These are phyloP conservation scores for Hoplias malabaricus DNA, from an alignment of 2,113 vertebrate species.

Conservation along the genomic window DNA sequence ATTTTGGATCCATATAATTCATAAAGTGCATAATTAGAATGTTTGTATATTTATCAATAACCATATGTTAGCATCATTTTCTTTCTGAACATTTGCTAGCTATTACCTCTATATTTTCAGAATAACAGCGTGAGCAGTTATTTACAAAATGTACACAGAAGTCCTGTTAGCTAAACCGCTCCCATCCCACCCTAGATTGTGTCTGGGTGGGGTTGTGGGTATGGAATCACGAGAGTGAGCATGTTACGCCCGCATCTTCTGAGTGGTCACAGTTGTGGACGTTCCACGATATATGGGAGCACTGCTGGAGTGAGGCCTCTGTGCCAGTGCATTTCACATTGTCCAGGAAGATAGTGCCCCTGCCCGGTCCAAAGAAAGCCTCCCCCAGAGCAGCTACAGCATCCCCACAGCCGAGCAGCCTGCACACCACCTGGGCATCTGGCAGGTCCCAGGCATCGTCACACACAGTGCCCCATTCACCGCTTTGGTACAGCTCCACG, in stretches of 20 bases:
- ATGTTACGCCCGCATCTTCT: slow-evolving; percentile 87
- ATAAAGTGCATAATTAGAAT: slow-evolving; percentile 81
- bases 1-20: slow-evolving; percentile 56
- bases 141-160: slow-evolving; percentile 79
- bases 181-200: slow-evolving; percentile 23
- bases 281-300: slow-evolving; percentile 92
- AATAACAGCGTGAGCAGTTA: slow-evolving; percentile 61
- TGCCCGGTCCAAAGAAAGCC: slow-evolving; percentile 83
- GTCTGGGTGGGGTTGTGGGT: not conserved
- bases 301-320: slow-evolving; percentile 79
- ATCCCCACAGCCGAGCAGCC: slow-evolving; percentile 82
- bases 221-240: slow-evolving; percentile 73
- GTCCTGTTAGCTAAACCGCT: slow-evolving; percentile 56
- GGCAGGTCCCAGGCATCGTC: slow-evolving; percentile 94
- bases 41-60: slow-evolving; percentile 61
- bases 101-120: slow-evolving; percentile 48
- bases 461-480: slow-evolving; percentile 89
- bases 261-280: slow-evolving; percentile 96
- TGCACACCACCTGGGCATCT: slow-evolving; percentile 85
- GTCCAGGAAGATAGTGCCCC: slow-evolving; percentile 87
- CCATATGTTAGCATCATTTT: slow-evolving; percentile 52
- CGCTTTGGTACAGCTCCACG: slow-evolving; percentile 84
- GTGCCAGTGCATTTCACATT: slow-evolving; percentile 92
- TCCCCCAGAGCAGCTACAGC: slow-evolving; percentile 75
- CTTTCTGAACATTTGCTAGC: slow-evolving; percentile 32